Percentiles rank a stretch among this genome's conserved stretches.
phyloP scores from a whole-genome alignment of 2,113 vertebrate species.

The Eulemur rufifrons region DNA sequence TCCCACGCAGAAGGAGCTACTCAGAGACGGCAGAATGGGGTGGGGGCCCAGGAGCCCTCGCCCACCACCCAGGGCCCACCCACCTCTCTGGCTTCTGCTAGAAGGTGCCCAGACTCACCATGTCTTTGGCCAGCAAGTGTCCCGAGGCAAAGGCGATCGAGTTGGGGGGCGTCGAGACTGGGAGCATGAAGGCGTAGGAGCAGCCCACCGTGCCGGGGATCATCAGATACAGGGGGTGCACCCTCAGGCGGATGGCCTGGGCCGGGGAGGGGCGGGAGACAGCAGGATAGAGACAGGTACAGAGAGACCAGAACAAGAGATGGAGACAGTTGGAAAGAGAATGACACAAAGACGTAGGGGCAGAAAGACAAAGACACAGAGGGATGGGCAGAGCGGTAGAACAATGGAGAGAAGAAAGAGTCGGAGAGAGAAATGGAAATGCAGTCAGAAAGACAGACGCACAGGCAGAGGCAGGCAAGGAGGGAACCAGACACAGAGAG shows the following conservation, averaged over 20 bases:
- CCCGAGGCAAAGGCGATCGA: conserved; percentile 98
- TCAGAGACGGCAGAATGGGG: not conserved
- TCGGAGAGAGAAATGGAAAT: not conserved
- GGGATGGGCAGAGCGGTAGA: not conserved
- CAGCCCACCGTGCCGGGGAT: conserved; percentile 93
- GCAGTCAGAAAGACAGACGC: not conserved
- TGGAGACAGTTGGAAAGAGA: not conserved
- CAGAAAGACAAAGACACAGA: not conserved
- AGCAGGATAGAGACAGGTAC: conserved; percentile 4
- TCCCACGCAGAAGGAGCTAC: not conserved
- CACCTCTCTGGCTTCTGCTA: not conserved
- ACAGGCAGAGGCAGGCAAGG: not conserved
- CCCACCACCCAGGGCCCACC: not conserved
- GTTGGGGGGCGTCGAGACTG: conserved; percentile 97
- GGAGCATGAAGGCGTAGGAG: conserved; percentile 98
- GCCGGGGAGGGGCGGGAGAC: not conserved
- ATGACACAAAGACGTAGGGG: not conserved
- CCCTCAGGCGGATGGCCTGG: conserved; percentile 90
- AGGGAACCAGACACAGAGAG: not conserved
- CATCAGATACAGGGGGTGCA: conserved; percentile 97
- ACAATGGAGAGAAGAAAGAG: not conserved
- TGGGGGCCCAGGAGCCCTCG: not conserved
- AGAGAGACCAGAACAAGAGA: not conserved
- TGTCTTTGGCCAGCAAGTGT: conserved; percentile 97
- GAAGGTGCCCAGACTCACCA: conserved; percentile 85